phyloP scores from a whole-genome alignment of 2,888 invertebrate genomes.

The Peribatodes rhomboidaria region DNA sequence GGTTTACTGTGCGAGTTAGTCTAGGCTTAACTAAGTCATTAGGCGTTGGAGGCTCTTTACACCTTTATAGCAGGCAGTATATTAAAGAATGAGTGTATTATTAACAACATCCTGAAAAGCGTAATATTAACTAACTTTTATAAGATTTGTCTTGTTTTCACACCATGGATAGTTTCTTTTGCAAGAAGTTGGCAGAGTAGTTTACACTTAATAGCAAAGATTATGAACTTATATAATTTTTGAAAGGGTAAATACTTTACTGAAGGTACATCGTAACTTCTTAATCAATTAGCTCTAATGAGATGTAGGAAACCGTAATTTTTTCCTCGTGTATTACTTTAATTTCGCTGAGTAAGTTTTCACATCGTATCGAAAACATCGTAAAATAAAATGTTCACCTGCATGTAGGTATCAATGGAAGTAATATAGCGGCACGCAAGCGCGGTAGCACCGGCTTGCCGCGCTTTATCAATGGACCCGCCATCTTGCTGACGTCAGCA shows the following conservation, averaged over 20 bases:
- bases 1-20: neutral
- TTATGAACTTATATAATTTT: too few species aligned
- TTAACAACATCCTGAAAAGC: too few species aligned
- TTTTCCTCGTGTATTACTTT: neutral
- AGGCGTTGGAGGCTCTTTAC: neutral
- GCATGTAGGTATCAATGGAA: constrained; percentile 75
- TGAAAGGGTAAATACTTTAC: too few species aligned
- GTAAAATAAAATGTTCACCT: constrained; percentile 53
- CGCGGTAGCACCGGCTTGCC: constrained; percentile 63
- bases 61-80: neutral
- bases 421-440: constrained; percentile 65
- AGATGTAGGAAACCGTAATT: too few species aligned
- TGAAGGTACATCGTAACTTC: too few species aligned
- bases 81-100: too few species aligned
- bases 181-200: too few species aligned
- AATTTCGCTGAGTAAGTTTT: neutral
- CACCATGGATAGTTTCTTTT: too few species aligned
- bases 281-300: too few species aligned
- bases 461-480: constrained; percentile 78
- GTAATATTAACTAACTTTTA: too few species aligned
- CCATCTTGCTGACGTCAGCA: constrained; percentile 82
- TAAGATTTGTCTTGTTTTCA: too few species aligned
- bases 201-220: too few species aligned
- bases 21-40: constrained; percentile 1
- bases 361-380: constrained; percentile 47